Conservation (phyloP, 2,797 vertebrate species). For the Pseudocheirus occidentalis region DNA sequence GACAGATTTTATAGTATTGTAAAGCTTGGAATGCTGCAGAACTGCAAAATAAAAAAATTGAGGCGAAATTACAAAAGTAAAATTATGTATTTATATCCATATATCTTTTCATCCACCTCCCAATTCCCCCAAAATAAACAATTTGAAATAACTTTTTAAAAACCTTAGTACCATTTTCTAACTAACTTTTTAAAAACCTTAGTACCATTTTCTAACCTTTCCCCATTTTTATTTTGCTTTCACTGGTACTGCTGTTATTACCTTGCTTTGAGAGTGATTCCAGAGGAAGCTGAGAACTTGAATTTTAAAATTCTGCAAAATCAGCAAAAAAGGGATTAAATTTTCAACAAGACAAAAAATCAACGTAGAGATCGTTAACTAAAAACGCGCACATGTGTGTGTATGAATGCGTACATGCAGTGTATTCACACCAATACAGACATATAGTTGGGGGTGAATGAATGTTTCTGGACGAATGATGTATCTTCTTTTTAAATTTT, state of each 20-base stretch:
- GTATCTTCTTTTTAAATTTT: not conserved
- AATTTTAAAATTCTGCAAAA: constrained; percentile 91
- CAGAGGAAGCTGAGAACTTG: constrained; percentile 93
- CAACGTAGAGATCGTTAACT: not conserved
- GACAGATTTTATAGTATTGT: not conserved
- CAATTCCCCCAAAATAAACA: not conserved
- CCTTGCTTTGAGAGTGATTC: constrained; percentile 90
- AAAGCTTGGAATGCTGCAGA: not conserved
- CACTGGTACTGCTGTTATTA: constrained; percentile 56
- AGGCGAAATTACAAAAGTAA: constrained; percentile 43
- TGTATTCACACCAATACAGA: not conserved
- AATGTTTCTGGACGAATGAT: not conserved
- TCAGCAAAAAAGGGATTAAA: constrained; percentile 53
- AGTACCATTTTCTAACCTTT: not conserved
- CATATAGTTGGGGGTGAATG: not conserved
- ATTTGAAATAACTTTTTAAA: constrained; percentile 33
- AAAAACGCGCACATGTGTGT: not conserved
- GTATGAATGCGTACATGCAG: not conserved
- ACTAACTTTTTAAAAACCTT: no score
- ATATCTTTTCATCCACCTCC: not conserved
- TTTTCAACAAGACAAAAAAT: constrained; percentile 29
- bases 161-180: no score
- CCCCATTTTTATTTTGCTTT: not conserved
- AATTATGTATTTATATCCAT: not conserved
- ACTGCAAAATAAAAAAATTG: not conserved